Base-by-base conservation (phyloP, 2,888 invertebrate species). In the Iselma pallidipennis region DNA sequence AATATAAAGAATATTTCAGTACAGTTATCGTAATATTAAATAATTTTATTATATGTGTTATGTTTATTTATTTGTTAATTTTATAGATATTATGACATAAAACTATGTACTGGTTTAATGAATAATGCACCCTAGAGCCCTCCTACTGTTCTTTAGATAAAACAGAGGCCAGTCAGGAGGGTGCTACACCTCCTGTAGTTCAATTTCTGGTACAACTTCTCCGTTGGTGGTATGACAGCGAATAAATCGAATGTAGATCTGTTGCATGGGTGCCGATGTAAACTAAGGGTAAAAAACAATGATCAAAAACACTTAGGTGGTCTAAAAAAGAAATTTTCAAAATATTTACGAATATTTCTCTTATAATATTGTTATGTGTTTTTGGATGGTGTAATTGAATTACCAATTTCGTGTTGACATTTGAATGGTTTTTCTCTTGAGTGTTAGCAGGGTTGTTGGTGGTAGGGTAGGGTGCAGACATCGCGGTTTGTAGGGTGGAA, bases 401-500 rank as follows among this genome's bases (percentile, higher is more conserved):
- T 66, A 66, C 57, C 66, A 66, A 63, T 66, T 66, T 57, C 53
- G 54, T 33, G 63, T 52, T 60, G 66, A 66, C 66, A 66, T 66
- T 66, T 63, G 60, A 66, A 66, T 66, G 52, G 66, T 66, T 66
- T 65, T 62, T 62, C 65, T 65, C 65, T 21, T 14, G 65, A 56
- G 65, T 61, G 56, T 59, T 59, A 37, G 57, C 37, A 59, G 61
- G 62, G 59, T 62, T 53, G 60, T 65, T 63, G 57, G 66, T 57
- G 55, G 60, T 62, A n/a, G 62, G 54, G 54, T 42, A 49, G 65
- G 51, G 55, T 33, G 42, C 55, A 51, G 63, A 49, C 49, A 57
- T 66, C 68, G 71, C 69, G 75, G 76, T 73, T 73, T 76, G 76
- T 75, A 76, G 76, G 76, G 74, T 74, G 76, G 74, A 75, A 72